Base-by-base conservation (phyloP, 2,888 invertebrate species). In the Buathra laborator region DNA sequence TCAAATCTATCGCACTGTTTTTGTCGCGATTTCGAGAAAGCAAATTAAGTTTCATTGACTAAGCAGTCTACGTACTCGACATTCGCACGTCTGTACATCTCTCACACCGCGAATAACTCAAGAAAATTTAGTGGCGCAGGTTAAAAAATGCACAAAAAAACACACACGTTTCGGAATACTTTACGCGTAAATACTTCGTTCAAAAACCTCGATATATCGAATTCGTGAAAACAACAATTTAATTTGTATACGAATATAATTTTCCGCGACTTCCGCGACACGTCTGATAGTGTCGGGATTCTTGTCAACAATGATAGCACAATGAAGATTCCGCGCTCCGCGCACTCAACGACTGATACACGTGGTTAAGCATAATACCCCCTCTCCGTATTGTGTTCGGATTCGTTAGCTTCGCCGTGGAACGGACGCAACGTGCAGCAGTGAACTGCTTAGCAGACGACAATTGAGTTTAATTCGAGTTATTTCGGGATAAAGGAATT, bases 231-330 rank as follows among this genome's bases (percentile, higher is more conserved):
- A 32, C 29, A 0, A 14, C 14, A 32, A 51, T 74, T 51, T 51
- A 37, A 24, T 19, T 5, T 9, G 5, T 7, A 67, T 24, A 16
- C 70, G 37, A 66, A 56, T 37, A 43, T 48, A 29, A 32, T 62
- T 12, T 32, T 10, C 62, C 14, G 62, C 62, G 29, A 37, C 67
- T 4, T 7, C 59, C 16, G 48, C 43, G 75, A 59, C 77, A 72
- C 72, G 78, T 81, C 85, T 75, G 24, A 56, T 62, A 78, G 79
- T 10, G 70, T 81, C 78, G 78, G 71, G 77, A 75, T 85, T 75
- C 62, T 74, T 67, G 53, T 78, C 74, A 53, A 81, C 56, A 86
- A 75, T 86, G 85, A 85, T 66, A 14, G 14, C n/a, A 12, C 59
- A 16, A 12, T 7, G 66, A 72, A 24, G 46, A 19, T 76, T 32